Percentiles rank a stretch among this genome's conserved stretches.
Conservation (phyloP, 64 coral and sea anemone genomes). For the Montipora capricornis region DNA sequence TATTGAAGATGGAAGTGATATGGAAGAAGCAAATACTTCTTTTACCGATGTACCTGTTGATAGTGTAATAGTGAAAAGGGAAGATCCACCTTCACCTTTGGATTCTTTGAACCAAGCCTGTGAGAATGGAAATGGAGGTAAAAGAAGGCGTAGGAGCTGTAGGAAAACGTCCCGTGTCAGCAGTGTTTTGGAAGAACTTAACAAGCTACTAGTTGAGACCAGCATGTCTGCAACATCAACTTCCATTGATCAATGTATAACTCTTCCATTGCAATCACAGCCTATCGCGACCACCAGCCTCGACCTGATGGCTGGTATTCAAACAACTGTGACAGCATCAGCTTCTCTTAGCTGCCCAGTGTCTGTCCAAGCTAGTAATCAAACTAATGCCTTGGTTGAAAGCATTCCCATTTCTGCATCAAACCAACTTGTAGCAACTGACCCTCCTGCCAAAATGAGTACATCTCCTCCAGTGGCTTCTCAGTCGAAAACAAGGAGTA, state of each 20-base stretch:
- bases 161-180: not conserved
- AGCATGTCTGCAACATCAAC: conserved; percentile 9
- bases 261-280: not conserved
- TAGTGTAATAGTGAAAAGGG: not conserved
- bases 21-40: conserved; percentile 50
- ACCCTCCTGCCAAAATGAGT: not conserved
- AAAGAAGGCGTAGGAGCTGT: not conserved
- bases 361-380: not conserved
- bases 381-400: not conserved
- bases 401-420: conserved; percentile 5
- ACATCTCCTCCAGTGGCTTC: conserved; percentile 11
- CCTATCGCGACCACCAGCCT: not conserved
- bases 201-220: conserved; percentile 20
- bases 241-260: not conserved
- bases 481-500: conserved; percentile 8
- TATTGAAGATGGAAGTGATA: conserved; percentile 86
- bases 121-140: not conserved
- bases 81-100: conserved; percentile 8
- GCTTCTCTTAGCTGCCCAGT: conserved; percentile 14
- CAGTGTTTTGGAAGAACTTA: conserved; percentile 30
- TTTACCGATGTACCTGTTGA: not conserved
- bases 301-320: not conserved
- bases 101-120: not conserved
- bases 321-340: conserved; percentile 15
- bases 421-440: not conserved